Conservation (phyloP, 1,140 invertebrate genomes). For the Drosophila ercepeae region DNA sequence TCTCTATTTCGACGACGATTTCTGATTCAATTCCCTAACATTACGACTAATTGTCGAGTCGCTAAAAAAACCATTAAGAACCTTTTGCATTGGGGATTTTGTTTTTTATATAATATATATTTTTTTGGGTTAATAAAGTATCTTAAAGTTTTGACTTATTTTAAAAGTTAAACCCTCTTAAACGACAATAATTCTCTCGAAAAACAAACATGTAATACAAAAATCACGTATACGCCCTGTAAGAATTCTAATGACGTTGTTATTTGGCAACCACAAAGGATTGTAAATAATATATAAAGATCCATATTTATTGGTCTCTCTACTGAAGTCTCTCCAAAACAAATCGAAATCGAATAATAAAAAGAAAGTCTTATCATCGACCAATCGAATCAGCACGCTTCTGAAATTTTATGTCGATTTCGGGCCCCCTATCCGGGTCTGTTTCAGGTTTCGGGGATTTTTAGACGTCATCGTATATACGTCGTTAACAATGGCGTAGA, state of each 20-base stretch:
- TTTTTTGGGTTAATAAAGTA: no score
- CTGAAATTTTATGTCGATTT: conserved; percentile 35
- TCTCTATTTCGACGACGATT: no score
- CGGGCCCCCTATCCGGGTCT: conserved; percentile 3
- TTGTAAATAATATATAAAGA: conserved; percentile 33
- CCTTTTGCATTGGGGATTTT: neutral
- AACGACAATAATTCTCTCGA: neutral
- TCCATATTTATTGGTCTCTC: conserved; percentile 22
- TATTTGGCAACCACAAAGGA: conserved; percentile 19
- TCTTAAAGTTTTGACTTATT: no score
- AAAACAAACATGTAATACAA: neutral
- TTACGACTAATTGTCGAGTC: neutral
- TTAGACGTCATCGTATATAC: conserved; percentile 11
- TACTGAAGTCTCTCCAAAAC: conserved; percentile 15
- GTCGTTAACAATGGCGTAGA: conserved; percentile 52
- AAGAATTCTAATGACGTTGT: conserved; percentile 3
- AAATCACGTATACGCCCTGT: conserved; percentile 7
- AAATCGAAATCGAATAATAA: neutral
- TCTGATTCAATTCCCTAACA: no score
- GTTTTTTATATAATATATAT: neutral
- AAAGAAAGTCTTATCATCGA: conserved; percentile 15
- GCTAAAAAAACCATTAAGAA: no score
- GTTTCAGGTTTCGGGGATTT: conserved; percentile 11
- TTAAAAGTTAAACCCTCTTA: no score
- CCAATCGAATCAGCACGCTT: conserved; percentile 48